These are phyloP conservation scores for Tenthredo livida DNA, from an alignment of 2,888 invertebrate genomes.

Conservation along the genomic window DNA sequence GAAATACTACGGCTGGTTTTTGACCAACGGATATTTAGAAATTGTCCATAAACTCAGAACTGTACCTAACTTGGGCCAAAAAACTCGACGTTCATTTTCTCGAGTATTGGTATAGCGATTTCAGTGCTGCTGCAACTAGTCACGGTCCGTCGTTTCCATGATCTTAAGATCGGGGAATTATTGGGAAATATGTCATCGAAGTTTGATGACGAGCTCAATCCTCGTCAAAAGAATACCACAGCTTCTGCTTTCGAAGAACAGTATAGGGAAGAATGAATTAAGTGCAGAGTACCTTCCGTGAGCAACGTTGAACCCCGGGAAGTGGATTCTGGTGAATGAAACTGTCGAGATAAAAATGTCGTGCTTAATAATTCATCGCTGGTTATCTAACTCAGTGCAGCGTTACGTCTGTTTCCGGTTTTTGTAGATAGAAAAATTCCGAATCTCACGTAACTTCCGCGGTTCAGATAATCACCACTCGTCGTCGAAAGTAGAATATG, in stretches of 20 bases:
- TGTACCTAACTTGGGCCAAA: background rate
- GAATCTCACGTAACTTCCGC: background rate
- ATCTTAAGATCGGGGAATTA: background rate
- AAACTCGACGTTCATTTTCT: background rate
- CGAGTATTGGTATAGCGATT: background rate
- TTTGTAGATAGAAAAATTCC: background rate
- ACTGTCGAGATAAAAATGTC: slow-evolving; percentile 2
- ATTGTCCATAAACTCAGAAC: background rate
- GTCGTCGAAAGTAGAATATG: background rate
- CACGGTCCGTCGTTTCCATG: background rate
- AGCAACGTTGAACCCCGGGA: background rate
- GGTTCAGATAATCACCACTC: background rate
- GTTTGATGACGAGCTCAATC: background rate
- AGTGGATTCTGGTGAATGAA: background rate
- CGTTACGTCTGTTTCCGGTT: slow-evolving; percentile 18
- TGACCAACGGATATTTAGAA: background rate
- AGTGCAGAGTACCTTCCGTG: background rate
- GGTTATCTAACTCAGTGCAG: slow-evolving; percentile 10
- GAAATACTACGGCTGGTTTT: background rate
- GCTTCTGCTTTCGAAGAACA: background rate
- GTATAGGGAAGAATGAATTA: background rate
- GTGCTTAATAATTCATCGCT: background rate
- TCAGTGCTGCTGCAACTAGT: background rate
- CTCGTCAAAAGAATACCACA: background rate
- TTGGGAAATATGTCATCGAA: background rate